Conservation (phyloP, 2,888 invertebrate genomes). For the Sipha maydis region DNA sequence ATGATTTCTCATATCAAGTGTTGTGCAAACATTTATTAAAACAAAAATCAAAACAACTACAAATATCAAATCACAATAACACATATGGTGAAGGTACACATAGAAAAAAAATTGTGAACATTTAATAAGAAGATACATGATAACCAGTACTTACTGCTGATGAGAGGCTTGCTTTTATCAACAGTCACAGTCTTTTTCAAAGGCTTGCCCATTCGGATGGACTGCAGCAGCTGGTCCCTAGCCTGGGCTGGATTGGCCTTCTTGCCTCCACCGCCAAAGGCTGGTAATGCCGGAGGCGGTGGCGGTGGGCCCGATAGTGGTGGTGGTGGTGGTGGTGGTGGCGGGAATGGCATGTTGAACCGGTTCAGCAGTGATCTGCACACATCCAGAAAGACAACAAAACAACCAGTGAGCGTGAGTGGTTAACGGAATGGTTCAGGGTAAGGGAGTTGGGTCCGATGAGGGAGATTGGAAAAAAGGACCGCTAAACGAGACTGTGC, state of each 20-base stretch:
- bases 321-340: constrained; percentile 69
- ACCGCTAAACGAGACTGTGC: not conserved
- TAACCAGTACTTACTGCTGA: constrained; percentile 73
- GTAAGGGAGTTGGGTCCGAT: not conserved
- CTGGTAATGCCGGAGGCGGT: constrained; percentile 67
- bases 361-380: not conserved
- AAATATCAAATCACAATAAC: not conserved
- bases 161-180: constrained; percentile 86
- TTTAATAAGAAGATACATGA: not conserved
- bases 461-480: not conserved
- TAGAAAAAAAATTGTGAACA: not conserved
- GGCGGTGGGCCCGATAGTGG: constrained; percentile 67
- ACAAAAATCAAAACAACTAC: not conserved
- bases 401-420: not conserved
- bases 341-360: constrained; percentile 63
- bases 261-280: constrained; percentile 68
- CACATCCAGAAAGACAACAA: not conserved
- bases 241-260: constrained; percentile 69
- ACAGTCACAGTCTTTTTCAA: constrained; percentile 89
- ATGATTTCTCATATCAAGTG: not conserved
- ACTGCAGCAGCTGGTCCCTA: constrained; percentile 79
- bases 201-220: constrained; percentile 83
- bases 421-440: not conserved
- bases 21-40: not conserved
- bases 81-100: not conserved